Evolutionary conservation across 2,113 vertebrate species (phyloP).

Genomic region (Ctenodactylus gundi): DNA sequence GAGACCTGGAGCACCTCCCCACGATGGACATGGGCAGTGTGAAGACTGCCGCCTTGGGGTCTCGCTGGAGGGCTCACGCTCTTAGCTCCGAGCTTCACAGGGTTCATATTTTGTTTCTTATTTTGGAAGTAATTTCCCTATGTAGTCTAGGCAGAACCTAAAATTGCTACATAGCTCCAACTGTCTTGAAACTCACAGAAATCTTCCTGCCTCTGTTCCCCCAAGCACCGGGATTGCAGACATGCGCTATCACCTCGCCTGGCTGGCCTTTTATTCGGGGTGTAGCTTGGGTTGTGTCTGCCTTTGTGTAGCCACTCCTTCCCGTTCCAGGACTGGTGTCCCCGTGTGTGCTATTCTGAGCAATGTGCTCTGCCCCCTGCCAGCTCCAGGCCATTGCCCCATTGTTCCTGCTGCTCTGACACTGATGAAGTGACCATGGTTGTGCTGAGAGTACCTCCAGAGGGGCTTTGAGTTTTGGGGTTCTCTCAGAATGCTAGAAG

Average conservation of each 20-base stretch:
- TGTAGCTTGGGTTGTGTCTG: too few species aligned
- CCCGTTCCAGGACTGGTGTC: background rate
- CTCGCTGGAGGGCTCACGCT: too few species aligned
- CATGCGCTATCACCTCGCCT: background rate
- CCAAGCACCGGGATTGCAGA: background rate
- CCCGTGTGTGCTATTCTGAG: too few species aligned
- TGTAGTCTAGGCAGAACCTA: background rate
- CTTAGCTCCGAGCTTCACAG: background rate
- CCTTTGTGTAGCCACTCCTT: background rate
- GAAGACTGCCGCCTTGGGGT: too few species aligned
- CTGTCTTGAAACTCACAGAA: background rate
- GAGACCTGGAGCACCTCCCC: fast-evolving
- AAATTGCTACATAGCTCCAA: background rate
- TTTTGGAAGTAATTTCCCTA: background rate
- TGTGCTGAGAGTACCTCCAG: fast-evolving
- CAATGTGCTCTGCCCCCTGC: background rate
- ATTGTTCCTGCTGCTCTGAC: background rate
- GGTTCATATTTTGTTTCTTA: background rate
- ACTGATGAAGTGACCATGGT: too few species aligned
- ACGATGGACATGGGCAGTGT: background rate
- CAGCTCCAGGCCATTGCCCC: too few species aligned
- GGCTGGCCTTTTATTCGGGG: too few species aligned
- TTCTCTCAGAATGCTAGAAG: background rate
- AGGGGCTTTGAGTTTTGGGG: background rate
- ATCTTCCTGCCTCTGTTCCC: background rate